These are phyloP conservation scores for Ochlodes sylvanus DNA, from an alignment of 2,888 invertebrate genomes.

Conservation along the genomic window DNA sequence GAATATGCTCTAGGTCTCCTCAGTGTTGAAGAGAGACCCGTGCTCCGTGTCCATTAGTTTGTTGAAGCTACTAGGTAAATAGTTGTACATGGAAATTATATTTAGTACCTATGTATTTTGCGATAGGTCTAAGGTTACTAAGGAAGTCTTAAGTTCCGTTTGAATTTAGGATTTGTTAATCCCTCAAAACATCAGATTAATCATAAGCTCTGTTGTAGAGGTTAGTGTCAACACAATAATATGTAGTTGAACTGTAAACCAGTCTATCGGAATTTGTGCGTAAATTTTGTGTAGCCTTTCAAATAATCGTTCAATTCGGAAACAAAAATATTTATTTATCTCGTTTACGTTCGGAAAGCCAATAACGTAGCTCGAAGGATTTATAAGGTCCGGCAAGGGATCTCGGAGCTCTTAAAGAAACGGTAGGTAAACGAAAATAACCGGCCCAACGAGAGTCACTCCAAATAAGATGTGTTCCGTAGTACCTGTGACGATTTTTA, in stretches of 20 bases:
- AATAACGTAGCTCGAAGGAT: slow-evolving; percentile 29
- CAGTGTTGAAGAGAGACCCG: no score
- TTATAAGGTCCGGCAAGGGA: slow-evolving; percentile 38
- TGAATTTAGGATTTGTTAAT: no score
- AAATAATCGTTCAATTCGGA: slow-evolving; percentile 23
- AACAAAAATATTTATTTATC: slow-evolving; percentile 36
- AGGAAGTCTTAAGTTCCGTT: no score
- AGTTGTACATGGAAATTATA: no score
- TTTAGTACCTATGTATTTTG: no score
- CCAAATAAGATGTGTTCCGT: background rate
- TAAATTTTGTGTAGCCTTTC: slow-evolving; percentile 12
- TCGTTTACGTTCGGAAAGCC: slow-evolving; percentile 24
- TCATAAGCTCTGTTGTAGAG: no score
- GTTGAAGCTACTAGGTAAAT: no score
- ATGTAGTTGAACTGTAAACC: background rate
- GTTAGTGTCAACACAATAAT: no score
- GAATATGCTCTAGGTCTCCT: no score
- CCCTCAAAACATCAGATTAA: no score
- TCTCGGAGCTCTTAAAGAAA: slow-evolving; percentile 25
- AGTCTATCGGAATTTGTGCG: background rate
- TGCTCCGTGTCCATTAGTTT: no score
- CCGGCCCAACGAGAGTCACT: background rate
- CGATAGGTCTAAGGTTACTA: no score
- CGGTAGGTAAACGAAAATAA: slow-evolving; percentile 31
- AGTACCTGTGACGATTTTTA: background rate